These are phyloP conservation scores for Lepidurus arcticus DNA, from an alignment of 1,140 invertebrate genomes.

Conservation along the genomic window DNA sequence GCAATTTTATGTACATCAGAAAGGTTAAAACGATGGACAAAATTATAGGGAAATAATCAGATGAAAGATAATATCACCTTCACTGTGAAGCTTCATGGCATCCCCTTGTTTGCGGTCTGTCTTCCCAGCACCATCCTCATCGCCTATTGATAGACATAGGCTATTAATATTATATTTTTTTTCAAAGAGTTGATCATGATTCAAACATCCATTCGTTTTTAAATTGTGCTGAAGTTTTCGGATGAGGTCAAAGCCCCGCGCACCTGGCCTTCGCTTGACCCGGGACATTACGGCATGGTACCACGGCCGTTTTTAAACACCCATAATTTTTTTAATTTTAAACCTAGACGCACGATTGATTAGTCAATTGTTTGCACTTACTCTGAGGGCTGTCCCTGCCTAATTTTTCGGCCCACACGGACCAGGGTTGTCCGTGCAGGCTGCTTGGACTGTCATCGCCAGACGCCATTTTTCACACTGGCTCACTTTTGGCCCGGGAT, in stretches of 20 bases:
- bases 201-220: slow-evolving; percentile 20
- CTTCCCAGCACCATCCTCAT: neutral
- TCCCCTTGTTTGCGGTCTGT: slow-evolving; percentile 3
- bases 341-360: slow-evolving; percentile 20
- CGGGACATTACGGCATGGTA: slow-evolving; percentile 11
- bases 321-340: slow-evolving; percentile 20
- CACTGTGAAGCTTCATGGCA: slow-evolving; percentile 25
- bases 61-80: slow-evolving; percentile 25
- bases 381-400: slow-evolving; percentile 40
- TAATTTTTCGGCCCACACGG: slow-evolving; percentile 42
- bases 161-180: neutral
- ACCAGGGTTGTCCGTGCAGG: slow-evolving; percentile 46
- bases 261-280: slow-evolving; percentile 12
- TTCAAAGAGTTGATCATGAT: neutral
- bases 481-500: slow-evolving; percentile 20
- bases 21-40: neutral
- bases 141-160: neutral
- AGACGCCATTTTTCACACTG: slow-evolving; percentile 34
- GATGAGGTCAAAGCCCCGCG: slow-evolving; percentile 12
- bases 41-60: neutral
- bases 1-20: slow-evolving; percentile 12
- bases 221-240: neutral
- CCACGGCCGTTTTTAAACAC: neutral
- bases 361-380: slow-evolving; percentile 13
- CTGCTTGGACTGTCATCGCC: slow-evolving; percentile 45